phyloP scores from a whole-genome alignment of 2,113 vertebrate genomes.

The Electrona antarctica region DNA sequence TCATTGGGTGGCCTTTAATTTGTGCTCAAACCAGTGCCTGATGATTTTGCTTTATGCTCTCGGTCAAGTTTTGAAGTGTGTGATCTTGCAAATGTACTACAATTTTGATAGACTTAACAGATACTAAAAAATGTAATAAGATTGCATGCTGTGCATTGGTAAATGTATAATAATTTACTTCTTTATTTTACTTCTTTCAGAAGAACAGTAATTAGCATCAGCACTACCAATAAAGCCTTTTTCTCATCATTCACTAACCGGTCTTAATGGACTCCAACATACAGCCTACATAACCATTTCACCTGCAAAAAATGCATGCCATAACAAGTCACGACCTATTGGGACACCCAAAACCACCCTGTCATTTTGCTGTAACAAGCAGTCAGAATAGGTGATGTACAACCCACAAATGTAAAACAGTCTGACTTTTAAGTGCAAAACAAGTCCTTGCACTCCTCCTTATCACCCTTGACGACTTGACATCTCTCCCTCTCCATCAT shows the following conservation, averaged over 20 bases:
- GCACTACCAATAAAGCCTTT: too few species aligned
- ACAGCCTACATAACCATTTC: slow-evolving; percentile 16
- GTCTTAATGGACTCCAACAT: background rate
- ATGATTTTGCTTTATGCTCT: background rate
- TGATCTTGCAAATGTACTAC: too few species aligned
- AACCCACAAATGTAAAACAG: slow-evolving; percentile 33
- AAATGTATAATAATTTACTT: too few species aligned
- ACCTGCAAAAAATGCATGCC: slow-evolving; percentile 23
- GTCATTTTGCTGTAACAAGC: slow-evolving; percentile 41
- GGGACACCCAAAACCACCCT: slow-evolving; percentile 15
- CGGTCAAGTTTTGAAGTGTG: too few species aligned
- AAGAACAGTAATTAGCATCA: too few species aligned
- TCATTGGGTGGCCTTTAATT: too few species aligned
- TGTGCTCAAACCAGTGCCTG: background rate
- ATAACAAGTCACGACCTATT: slow-evolving; percentile 18
- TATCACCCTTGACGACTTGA: slow-evolving; percentile 44
- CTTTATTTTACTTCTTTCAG: too few species aligned
- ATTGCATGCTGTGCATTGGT: background rate
- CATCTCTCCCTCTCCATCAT: slow-evolving; percentile 49
- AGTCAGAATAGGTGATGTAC: slow-evolving; percentile 19
- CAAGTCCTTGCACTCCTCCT: slow-evolving; percentile 63
- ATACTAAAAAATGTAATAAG: too few species aligned
- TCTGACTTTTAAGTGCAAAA: slow-evolving; percentile 46
- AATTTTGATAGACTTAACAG: too few species aligned
- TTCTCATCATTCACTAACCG: background rate